Conservation (phyloP, 53 echinoderm and acorn worm species). For the Patiria pectinifera region DNA sequence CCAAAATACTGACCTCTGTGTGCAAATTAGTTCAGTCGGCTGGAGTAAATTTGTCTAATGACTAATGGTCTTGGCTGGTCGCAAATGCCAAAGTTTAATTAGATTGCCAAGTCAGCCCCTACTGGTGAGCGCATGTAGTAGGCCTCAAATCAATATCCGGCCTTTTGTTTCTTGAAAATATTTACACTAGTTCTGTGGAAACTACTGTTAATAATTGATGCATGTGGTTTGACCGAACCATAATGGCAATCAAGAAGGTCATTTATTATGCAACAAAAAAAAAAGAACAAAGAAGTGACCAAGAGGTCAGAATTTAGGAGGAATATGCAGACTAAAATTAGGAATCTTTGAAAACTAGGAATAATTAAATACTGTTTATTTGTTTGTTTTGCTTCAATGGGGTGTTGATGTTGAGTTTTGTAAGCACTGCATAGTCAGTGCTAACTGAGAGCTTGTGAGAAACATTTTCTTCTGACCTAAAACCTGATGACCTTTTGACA, state of each 20-base stretch:
- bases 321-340: no score
- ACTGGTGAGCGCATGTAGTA: neutral
- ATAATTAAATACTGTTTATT: no score
- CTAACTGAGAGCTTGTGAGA: no score
- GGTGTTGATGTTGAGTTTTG: no score
- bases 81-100: conserved; percentile 31
- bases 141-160: conserved; percentile 1
- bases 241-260: neutral
- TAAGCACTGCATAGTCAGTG: no score
- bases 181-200: conserved; percentile 3
- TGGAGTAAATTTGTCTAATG: conserved; percentile 42
- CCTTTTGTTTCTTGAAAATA: conserved; percentile 7
- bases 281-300: neutral
- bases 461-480: no score
- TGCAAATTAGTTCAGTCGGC: neutral
- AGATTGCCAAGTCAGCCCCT: neutral
- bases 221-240: neutral
- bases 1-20: conserved; percentile 1
- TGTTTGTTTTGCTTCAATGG: no score
- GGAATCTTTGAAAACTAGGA: no score
- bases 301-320: no score
- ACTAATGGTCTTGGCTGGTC: conserved; percentile 13
- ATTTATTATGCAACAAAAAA: neutral
- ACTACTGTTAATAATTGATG: conserved; percentile 26
- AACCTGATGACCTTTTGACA: no score